Percentiles rank a stretch among this genome's conserved stretches.
These are phyloP conservation scores for Epirrhoe alternata DNA, from an alignment of 2,888 invertebrate genomes.

Conservation along the genomic window DNA sequence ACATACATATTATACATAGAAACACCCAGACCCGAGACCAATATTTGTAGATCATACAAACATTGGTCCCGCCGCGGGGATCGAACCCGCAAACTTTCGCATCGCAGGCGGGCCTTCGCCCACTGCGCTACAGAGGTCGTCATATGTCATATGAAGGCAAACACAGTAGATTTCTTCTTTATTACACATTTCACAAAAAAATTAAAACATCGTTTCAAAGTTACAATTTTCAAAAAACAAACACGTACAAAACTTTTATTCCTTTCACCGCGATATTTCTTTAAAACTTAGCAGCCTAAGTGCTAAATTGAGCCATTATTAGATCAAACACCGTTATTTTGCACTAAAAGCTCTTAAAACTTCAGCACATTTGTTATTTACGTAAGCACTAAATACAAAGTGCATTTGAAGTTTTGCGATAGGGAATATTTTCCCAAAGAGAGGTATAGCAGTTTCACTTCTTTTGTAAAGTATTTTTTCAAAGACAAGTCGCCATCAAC, in stretches of 20 bases:
- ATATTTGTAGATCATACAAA: too few species aligned
- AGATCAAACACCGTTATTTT: constrained; percentile 9
- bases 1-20: too few species aligned
- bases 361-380: constrained; percentile 23
- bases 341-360: constrained; percentile 27
- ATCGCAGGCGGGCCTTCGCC: too few species aligned
- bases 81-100: too few species aligned
- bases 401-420: constrained; percentile 5
- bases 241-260: constrained; percentile 1
- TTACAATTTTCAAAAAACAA: not conserved
- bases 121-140: too few species aligned
- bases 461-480: not conserved
- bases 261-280: constrained; percentile 1
- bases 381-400: constrained; percentile 21
- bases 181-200: too few species aligned
- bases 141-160: too few species aligned
- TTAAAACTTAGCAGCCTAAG: constrained; percentile 6
- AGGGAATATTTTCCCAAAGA: not conserved
- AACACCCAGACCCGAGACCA: too few species aligned
- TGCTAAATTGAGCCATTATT: constrained; percentile 16
- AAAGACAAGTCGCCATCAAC: not conserved
- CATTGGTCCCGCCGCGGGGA: too few species aligned
- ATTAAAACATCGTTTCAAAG: not conserved
- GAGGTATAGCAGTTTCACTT: not conserved
- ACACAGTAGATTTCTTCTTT: too few species aligned